Conservation (phyloP, 1,140 invertebrate genomes). For the Solen grandis region DNA sequence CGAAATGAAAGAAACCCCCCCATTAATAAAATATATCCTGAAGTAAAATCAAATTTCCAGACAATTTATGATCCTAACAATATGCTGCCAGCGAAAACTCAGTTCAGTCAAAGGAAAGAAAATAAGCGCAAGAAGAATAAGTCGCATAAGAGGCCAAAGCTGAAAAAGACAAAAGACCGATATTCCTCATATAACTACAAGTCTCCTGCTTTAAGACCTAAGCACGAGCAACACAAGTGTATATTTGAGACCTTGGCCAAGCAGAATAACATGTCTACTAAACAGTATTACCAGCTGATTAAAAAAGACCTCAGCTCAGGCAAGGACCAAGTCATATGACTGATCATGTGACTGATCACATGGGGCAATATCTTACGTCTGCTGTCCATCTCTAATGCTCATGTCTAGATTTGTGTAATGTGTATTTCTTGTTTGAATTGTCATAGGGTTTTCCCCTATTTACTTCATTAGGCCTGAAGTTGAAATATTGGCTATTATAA, state of each 20-base stretch:
- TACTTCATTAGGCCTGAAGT: no score
- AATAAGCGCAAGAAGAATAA: not conserved
- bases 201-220: no score
- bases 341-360: constrained; percentile 36
- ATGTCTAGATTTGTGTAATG: not conserved
- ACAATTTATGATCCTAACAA: not conserved
- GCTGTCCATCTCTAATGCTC: not conserved
- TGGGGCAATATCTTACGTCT: not conserved
- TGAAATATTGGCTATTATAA: no score
- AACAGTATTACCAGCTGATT: constrained; percentile 74
- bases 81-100: not conserved
- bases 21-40: not conserved
- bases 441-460: no score
- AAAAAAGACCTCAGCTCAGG: constrained; percentile 75
- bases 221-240: constrained; percentile 69
- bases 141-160: not conserved
- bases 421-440: no score
- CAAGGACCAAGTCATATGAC: constrained; percentile 63
- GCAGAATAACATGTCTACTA: constrained; percentile 75
- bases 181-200: not conserved
- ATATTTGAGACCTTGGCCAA: constrained; percentile 78
- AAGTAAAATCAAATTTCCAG: not conserved
- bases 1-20: not conserved
- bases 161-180: not conserved
- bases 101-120: no score